These are phyloP conservation scores for Oryzias woworae DNA, from an alignment of 2,113 vertebrate genomes.

Conservation along the genomic window DNA sequence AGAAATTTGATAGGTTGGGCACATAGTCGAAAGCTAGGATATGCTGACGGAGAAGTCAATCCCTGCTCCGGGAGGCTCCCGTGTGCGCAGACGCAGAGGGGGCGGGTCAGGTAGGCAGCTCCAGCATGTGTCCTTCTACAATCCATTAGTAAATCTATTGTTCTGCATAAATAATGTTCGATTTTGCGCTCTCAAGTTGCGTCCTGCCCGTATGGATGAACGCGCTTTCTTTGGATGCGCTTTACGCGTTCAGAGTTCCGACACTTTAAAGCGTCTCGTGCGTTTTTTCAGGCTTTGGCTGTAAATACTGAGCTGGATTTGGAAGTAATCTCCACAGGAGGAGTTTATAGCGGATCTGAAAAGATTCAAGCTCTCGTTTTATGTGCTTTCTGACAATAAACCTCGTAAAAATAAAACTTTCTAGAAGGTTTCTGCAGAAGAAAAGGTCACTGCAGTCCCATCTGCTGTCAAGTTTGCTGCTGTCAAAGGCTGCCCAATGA, in stretches of 20 bases:
- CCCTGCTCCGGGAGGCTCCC: constrained; percentile 18
- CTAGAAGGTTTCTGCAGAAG: constrained; percentile 31
- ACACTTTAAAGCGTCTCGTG: background rate
- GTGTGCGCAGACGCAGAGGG: constrained; percentile 15
- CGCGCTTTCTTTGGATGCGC: background rate
- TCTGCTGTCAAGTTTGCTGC: constrained; percentile 48
- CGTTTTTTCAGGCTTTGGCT: no score
- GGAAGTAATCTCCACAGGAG: background rate
- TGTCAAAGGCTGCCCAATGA: background rate
- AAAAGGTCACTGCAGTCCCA: constrained; percentile 41
- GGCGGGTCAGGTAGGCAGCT: constrained; percentile 35
- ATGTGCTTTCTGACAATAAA: background rate
- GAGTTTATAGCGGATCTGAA: background rate
- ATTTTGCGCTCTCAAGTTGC: background rate
- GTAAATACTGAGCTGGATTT: no score
- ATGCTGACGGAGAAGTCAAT: constrained; percentile 1
- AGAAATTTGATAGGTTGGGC: constrained; percentile 22
- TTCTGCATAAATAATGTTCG: background rate
- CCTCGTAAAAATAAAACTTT: constrained; percentile 34
- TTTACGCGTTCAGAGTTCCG: background rate
- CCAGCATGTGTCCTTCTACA: background rate
- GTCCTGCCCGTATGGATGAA: background rate
- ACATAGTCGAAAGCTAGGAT: constrained; percentile 22
- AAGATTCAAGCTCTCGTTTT: background rate
- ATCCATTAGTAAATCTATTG: background rate